Evolutionary conservation across 2,888 invertebrate species (phyloP), one percentile per base, ranked within the genome.

Genomic region (Leistus spinibarbis): DNA sequence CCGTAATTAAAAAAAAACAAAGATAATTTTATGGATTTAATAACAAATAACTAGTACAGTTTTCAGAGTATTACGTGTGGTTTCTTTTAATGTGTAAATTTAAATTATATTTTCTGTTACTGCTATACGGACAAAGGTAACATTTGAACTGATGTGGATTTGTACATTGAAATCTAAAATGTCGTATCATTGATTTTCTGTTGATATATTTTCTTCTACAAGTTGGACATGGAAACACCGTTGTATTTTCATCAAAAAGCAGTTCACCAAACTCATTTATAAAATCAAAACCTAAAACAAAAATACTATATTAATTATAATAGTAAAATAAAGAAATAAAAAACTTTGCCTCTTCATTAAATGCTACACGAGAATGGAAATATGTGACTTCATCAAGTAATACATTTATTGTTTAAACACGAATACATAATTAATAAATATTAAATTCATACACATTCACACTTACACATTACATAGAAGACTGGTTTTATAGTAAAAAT

Each of bases 71-170:
- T n/a, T n/a, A n/a, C n/a, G n/a, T n/a, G n/a, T 57, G 24, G 62
- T 71, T 54, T 53, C 10, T 54, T 23, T n/a, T 64, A 22, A 71
- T 64, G 64, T 71, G 71, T 16, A 71, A n/a, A n/a, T 63, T 54
- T 64, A 71, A 71, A 22, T 63, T 71, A 64, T 71, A 71, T 23
- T 71, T 71, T 54, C 71, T 64, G 23, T 64, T 64, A 54, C 23
- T 54, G 1, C 54, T 54, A 54, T 54, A 71, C 13, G 54, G 16
- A 54, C 71, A 71, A 64, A 13, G 20, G 4, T 23, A 19, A 16
- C 71, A 71, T 13, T 63, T 71, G 22, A 71, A 71, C 19, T 71
- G 71, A 24, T 23, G 24, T 23, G 71, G 71, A 22, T 71, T 22
- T 20, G 20, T 54, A 56, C 72, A 65, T 20, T 72, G 72, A 57